Conservation (phyloP, 2,888 invertebrate species). For the Azorinus chamasolen region DNA sequence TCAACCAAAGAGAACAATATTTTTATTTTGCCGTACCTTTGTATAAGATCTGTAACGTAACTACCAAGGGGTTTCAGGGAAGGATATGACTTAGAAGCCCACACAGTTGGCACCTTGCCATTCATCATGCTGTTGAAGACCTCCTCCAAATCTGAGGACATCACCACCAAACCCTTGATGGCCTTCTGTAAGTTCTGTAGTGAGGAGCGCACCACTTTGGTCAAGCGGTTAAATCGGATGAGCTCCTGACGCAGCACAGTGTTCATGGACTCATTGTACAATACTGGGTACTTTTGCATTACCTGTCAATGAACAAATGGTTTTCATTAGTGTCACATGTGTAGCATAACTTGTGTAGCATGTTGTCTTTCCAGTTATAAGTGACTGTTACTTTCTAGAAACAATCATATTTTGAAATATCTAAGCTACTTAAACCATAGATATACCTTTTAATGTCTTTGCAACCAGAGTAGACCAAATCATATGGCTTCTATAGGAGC, state of each 20-base stretch:
- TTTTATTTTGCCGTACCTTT: conserved; percentile 88
- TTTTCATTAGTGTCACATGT: no score
- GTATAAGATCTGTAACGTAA: conserved; percentile 88
- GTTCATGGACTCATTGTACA: conserved; percentile 86
- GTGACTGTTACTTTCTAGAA: no score
- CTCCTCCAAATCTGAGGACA: conserved; percentile 86
- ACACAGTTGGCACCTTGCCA: conserved; percentile 85
- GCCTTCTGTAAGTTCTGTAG: conserved; percentile 86
- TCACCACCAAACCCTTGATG: conserved; percentile 86
- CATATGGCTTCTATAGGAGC: no score
- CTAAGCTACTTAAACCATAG: no score
- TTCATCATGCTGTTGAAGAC: conserved; percentile 86
- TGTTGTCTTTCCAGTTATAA: no score
- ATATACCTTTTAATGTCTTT: no score
- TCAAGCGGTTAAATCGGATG: conserved; percentile 85
- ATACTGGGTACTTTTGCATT: conserved; percentile 85
- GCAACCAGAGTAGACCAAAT: no score
- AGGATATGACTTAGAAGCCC: conserved; percentile 86
- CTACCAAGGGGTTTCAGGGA: conserved; percentile 86
- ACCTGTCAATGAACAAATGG: conserved; percentile 78
- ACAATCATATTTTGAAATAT: no score
- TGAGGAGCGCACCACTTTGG: conserved; percentile 83
- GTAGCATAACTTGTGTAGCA: no score
- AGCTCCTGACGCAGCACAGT: conserved; percentile 86
- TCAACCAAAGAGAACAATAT: no score